Conservation (phyloP, 2,797 vertebrate species). For the Micrastur ruficollis region DNA sequence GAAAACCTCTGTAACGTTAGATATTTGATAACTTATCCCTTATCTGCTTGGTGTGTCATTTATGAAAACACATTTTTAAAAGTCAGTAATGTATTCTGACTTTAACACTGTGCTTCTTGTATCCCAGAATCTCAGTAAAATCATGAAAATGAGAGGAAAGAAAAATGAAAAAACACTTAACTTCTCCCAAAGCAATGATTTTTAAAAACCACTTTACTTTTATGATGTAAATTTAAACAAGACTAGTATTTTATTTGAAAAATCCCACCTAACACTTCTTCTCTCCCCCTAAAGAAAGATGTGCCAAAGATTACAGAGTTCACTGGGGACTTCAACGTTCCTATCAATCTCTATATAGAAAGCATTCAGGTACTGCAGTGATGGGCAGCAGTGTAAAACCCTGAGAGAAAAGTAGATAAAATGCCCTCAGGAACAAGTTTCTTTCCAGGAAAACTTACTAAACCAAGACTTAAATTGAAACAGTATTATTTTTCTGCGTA, state of each 20-base stretch:
- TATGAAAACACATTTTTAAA: not conserved
- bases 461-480: constrained; percentile 47
- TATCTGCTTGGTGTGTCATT: not conserved
- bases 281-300: not conserved
- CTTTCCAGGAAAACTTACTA: constrained; percentile 38
- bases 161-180: not conserved
- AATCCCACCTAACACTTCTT: not conserved
- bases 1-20: not conserved
- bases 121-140: not conserved
- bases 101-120: not conserved
- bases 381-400: constrained; percentile 43
- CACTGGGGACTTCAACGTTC: not conserved
- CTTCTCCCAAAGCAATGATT: not conserved
- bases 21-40: not conserved
- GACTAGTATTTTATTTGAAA: not conserved
- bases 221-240: not conserved
- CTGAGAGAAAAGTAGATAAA: constrained; percentile 35
- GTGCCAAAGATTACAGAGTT: not conserved
- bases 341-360: constrained; percentile 16
- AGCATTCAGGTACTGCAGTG: not conserved
- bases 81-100: not conserved
- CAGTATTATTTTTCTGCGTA: constrained; percentile 18
- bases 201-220: not conserved
- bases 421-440: constrained; percentile 48
- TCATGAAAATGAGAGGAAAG: not conserved